Evolutionary conservation across 2,797 vertebrate species (phyloP), one percentile per base, ranked within the genome.

Genomic region (Poeciliopsis turneri): DNA sequence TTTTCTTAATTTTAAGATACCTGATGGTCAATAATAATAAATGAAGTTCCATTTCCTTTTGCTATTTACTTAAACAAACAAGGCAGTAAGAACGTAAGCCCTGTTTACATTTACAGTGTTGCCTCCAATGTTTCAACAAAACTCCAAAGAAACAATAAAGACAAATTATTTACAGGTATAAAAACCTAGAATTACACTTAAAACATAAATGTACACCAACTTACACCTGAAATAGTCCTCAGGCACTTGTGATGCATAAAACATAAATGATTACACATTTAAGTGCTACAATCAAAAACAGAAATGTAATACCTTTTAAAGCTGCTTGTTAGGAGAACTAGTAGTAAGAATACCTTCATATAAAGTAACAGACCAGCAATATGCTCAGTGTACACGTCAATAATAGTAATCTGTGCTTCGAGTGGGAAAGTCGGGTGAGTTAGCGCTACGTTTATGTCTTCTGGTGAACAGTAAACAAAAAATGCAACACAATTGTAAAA

Each of bases 341-440:
- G 25, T 2, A 90, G 64, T 77, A 81, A 83, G 71, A 93, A 91
- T 82, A 92, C 94, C 94, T 96, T 96, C 94, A 96, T 95, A 94
- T 91, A 86, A 90, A 88, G 69, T 86, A 82, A 82, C 72, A 84
- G 81, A 86, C 83, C 66, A 81, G 78, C 80, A 78, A 78, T 64
- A 89, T 71, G 82, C 59, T 86, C 75, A 76, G 74, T 77, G 74
- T 75, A 72, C 69, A 81, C 76, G 57, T 57, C 70, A 66, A 89
- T 89, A 83, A 79, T 81, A 72, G 84, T 49, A 79, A 47, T 74
- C 80, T 82, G 76, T 69, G 78, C 77, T 82, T 33, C 4, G 53
- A 73, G 45, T 76, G 59, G 61, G 55, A 76, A 71, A 75, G 2
- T 61, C 74, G 41, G 36, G 53, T 86, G 84, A 59, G 70, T 88